Percentiles rank a stretch among this genome's conserved stretches.
Conservation (phyloP, 53 echinoderm and acorn worm species). For the Apostichopus leukothele region DNA sequence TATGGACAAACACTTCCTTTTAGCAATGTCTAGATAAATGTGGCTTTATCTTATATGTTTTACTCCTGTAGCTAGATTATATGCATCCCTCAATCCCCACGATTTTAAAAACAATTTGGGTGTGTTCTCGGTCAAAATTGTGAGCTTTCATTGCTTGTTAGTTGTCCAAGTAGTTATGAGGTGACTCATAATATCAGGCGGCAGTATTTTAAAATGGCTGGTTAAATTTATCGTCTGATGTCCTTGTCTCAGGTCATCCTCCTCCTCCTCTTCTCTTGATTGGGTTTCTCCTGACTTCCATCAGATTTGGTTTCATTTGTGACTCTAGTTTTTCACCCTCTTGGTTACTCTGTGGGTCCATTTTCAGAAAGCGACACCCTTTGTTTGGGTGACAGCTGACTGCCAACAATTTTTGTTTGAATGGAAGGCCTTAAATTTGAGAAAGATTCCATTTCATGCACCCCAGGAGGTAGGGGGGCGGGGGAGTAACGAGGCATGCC, state of each 20-base stretch:
- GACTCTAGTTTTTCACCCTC: not conserved
- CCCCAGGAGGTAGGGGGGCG: not conserved
- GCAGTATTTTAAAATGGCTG: no score
- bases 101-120: no score
- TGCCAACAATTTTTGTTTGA: not conserved
- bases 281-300: not conserved
- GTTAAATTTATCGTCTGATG: no score
- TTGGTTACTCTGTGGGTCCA: not conserved
- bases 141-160: no score
- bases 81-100: no score
- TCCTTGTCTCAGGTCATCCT: not conserved
- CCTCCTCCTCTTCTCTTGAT: not conserved
- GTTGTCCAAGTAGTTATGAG: no score
- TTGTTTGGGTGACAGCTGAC: constrained; percentile 20
- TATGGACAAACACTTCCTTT: no score
- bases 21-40: no score
- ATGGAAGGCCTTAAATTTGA: not conserved
- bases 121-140: no score
- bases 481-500: not conserved
- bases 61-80: no score
- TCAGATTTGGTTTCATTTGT: constrained; percentile 8
- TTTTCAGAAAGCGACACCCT: constrained; percentile 23
- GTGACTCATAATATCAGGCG: no score
- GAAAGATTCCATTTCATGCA: constrained; percentile 16
- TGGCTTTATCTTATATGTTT: no score